Conservation (phyloP, 2,888 invertebrate genomes). For the Thymelicus lineola region DNA sequence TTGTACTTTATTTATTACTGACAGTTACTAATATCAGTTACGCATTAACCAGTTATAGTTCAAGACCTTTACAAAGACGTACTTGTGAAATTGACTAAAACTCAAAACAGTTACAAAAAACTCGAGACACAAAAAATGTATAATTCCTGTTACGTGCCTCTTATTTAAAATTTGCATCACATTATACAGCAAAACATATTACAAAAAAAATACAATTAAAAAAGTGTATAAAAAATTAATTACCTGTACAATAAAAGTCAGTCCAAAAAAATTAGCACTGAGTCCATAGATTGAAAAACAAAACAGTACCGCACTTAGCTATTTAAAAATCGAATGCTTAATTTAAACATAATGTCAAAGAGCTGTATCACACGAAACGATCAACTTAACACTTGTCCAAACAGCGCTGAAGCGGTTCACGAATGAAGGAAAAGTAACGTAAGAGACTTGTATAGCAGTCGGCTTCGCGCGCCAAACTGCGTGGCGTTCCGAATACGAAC, state of each 20-base stretch:
- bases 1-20: neutral
- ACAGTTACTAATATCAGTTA: constrained; percentile 10
- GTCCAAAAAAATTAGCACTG: constrained; percentile 45
- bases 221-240: constrained; percentile 38
- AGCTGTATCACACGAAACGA: constrained; percentile 82
- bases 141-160: neutral
- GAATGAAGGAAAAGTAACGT: constrained; percentile 57
- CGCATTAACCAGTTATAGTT: constrained; percentile 20
- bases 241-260: constrained; percentile 46
- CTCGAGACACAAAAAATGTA: neutral
- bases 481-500: constrained; percentile 64
- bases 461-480: constrained; percentile 81
- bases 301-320: constrained; percentile 62
- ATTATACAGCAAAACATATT: constrained; percentile 1
- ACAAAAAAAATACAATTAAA: constrained; percentile 7
- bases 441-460: constrained; percentile 57
- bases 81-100: constrained; percentile 19
- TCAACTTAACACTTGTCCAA: constrained; percentile 84
- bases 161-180: too few species aligned
- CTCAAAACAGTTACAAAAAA: too few species aligned
- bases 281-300: constrained; percentile 55
- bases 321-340: constrained; percentile 76
- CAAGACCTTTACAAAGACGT: constrained; percentile 16
- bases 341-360: constrained; percentile 80
- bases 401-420: constrained; percentile 67